Base-by-base conservation (phyloP, 2,888 invertebrate genomes). In the Meandrusa payeni region DNA sequence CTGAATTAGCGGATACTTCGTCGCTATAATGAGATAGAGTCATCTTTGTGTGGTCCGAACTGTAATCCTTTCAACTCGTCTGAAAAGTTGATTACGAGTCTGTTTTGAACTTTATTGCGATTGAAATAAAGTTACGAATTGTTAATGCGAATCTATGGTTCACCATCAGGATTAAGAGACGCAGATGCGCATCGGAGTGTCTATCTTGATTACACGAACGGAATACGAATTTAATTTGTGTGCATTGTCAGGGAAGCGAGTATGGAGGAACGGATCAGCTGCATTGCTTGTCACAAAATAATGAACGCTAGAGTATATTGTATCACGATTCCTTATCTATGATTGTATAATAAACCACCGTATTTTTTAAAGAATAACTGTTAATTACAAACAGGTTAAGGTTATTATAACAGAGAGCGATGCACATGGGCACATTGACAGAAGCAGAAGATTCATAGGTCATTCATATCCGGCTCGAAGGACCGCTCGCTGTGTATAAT, bases 121-220 rank as follows among this genome's bases (percentile, higher is more conserved):
- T 13, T n/a, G 0, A 0, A 5, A 41, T 67, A 73, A 50, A 49
- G 65, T 57, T 49, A 50, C 55, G 36, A 60, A 52, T 68, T 33
- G 42, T 23, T 34, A 46, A 32, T 17, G 6, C 15, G 19, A 10
- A 5, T 10, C 27, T 7, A 23, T 9, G 15, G 20, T 43, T 34
- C 43, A 50, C 41, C 57, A 58, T 55, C 57, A 55, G 55, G 51
- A 51, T 51, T 47, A 41, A 45, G 56, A 64, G 66, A 49, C 76
- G 58, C 85, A 83, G 83, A 81, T 85, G 85, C 73, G 76, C 74
- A 73, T 61, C 66, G 60, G 69, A 75, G 65, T 76, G 80, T 79
- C 82, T 72, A 65, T 63, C 67, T 76, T 83, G 79, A 79, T 85
- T 82, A 80, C 73, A 68, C 59, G 69, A 62, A 67, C 64, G 55